Evolutionary conservation across 2,888 invertebrate species (phyloP).

Genomic region (Lasioglossum malachurum): DNA sequence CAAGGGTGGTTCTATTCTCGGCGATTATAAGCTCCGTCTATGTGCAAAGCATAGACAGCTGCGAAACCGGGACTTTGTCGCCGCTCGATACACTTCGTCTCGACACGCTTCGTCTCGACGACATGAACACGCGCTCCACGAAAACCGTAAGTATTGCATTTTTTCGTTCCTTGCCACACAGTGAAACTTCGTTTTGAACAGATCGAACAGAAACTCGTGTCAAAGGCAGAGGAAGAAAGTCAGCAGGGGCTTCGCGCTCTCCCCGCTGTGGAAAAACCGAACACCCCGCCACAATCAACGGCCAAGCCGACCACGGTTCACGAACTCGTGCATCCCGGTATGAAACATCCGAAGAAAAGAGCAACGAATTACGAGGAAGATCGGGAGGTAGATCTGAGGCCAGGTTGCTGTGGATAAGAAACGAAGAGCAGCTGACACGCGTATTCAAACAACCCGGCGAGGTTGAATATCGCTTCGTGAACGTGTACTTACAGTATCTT

Average conservation of each 20-base stretch:
- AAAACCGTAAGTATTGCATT: conserved; percentile 34
- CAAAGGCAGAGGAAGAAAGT: neutral
- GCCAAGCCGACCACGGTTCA: neutral
- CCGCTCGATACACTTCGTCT: neutral
- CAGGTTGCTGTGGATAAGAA: conserved; percentile 57
- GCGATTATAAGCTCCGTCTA: conserved; percentile 34
- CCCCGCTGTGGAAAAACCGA: neutral
- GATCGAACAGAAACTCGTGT: neutral
- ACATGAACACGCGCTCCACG: conserved; percentile 4
- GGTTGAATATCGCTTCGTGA: conserved; percentile 12
- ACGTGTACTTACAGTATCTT: neutral
- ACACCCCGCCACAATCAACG: neutral
- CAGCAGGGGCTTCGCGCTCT: neutral
- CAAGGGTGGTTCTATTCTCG: conserved; percentile 28
- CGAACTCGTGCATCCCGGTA: neutral
- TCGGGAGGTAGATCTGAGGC: neutral
- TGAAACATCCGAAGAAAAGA: conserved; percentile 29
- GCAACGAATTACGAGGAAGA: conserved; percentile 8
- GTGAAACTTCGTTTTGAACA: too few relatives aligned
- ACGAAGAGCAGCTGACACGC: neutral
- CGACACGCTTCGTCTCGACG: neutral
- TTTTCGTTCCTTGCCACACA: neutral
- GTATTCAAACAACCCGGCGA: neutral
- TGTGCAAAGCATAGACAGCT: conserved; percentile 17
- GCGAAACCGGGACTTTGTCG: neutral